A percentile compares a stretch with the other conserved stretches of the same genome.
These are phyloP conservation scores for Stenolophus ochropezus DNA, from an alignment of 2,888 invertebrate genomes.

Conservation along the genomic window DNA sequence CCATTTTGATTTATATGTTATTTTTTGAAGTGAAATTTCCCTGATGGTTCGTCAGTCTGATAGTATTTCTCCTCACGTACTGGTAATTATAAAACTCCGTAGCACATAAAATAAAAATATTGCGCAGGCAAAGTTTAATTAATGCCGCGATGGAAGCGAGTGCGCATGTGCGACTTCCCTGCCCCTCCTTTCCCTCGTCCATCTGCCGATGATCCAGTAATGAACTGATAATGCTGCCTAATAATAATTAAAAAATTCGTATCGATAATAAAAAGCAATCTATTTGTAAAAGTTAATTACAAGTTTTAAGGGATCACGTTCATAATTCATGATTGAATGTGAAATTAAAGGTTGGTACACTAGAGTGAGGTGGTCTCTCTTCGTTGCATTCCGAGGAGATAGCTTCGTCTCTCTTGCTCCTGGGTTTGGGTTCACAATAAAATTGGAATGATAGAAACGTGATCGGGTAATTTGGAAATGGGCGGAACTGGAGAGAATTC, in stretches of 20 bases:
- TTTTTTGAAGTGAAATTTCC: background rate
- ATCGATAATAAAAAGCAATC: constrained; percentile 68
- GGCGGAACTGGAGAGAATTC: constrained; percentile 64
- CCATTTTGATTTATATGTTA: too few relatives aligned
- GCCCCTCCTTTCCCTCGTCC: background rate
- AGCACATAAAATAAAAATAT: constrained; percentile 60
- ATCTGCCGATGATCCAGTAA: constrained; percentile 42
- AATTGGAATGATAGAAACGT: constrained; percentile 71
- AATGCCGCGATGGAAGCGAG: constrained; percentile 47
- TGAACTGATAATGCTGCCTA: constrained; percentile 60
- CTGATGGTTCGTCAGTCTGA: constrained; percentile 27
- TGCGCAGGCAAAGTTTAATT: constrained; percentile 60
- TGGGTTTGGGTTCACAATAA: constrained; percentile 66
- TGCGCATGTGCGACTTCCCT: background rate
- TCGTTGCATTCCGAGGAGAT: constrained; percentile 8
- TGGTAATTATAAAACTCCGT: constrained; percentile 56
- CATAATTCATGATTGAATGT: constrained; percentile 59
- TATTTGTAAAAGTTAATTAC: constrained; percentile 68
- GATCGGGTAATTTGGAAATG: constrained; percentile 70
- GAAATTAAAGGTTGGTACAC: constrained; percentile 57
- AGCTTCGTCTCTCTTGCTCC: background rate
- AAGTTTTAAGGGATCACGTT: constrained; percentile 64
- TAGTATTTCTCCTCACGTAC: constrained; percentile 56
- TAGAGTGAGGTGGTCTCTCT: constrained; percentile 21
- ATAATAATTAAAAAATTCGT: constrained; percentile 63